phyloP scores from a whole-genome alignment of 35 echinoderm and acorn worm species.

The Anneissia japonica region DNA sequence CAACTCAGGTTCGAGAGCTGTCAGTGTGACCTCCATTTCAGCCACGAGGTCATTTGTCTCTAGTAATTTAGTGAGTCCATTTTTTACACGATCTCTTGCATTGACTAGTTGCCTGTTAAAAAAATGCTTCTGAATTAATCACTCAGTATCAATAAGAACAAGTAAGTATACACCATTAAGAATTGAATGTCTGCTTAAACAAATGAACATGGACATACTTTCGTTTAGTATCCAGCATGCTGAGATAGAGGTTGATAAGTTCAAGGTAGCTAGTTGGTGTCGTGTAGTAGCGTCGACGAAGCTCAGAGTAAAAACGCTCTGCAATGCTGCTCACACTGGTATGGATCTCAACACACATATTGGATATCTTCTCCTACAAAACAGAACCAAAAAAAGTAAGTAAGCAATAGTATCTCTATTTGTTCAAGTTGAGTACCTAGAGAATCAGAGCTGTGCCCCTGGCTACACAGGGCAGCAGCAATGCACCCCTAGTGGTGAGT shows the following conservation, averaged over 20 bases:
- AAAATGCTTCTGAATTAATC: no score
- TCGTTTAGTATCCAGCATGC: conserved; percentile 86
- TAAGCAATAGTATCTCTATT: not conserved
- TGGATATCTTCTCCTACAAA: conserved; percentile 76
- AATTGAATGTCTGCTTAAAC: no score
- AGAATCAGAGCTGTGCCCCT: no score
- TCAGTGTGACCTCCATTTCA: conserved; percentile 79
- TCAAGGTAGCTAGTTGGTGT: conserved; percentile 98
- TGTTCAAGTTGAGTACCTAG: no score
- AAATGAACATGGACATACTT: conserved; percentile 70
- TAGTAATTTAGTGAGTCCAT: conserved; percentile 78
- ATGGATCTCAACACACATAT: conserved; percentile 99
- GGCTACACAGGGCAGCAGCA: no score
- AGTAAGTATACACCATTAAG: no score
- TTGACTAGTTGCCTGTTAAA: conserved; percentile 76
- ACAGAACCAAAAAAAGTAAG: not conserved
- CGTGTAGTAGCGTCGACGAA: conserved; percentile 93
- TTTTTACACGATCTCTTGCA: conserved; percentile 82
- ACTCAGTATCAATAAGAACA: not conserved
- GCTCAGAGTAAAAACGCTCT: conserved; percentile 78
- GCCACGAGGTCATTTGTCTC: conserved; percentile 86
- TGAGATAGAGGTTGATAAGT: conserved; percentile 96
- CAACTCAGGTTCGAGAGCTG: conserved; percentile 87
- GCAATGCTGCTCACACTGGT: conserved; percentile 95
- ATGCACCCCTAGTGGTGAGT: no score